Base-by-base conservation (phyloP, 2,888 invertebrate genomes). In the Cephonodes hylas region DNA sequence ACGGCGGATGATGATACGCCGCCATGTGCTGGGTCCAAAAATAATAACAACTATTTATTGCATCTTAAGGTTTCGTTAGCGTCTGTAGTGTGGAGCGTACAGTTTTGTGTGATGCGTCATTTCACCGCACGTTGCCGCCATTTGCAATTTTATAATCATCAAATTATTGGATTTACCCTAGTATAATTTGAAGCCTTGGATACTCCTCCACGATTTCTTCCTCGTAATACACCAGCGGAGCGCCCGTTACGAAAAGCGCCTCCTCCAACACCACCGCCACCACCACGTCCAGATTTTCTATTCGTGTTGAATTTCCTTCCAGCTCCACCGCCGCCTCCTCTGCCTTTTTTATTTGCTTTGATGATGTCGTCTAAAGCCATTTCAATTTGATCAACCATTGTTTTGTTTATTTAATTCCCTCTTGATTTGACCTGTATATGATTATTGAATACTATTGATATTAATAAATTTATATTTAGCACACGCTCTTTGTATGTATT, bases 301-400 rank as follows among this genome's bases (percentile, higher is more conserved):
- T 31, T 53, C 15, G 18, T 31, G 10, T 15, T 31, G 31, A 53
- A 53, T 31, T 53, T 91, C 73, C 91, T 89, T 83, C 89, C 93
- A 77, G 88, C 93, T 74, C 90, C 92, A 45, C 93, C 90, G 38
- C 94, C 90, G 38, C 94, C 94, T 57, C 94, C 93, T 70, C 95
- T 93, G 69, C 95, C 94, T 66, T 93, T 93, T 90, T 96, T 97
- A 75, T 94, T 96, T 80, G 95, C 95, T 93, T 97, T 98, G 78
- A 99, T 99, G 66, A 99, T 98, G 75, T 99, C 99, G 86, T 99
- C 99, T 74, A 99, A 94, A 81, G 98, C 98, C 97, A 99, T 97
- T 90, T 99, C 99, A 88, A 99, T 97, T 93, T 97, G 98, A 83
- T 98, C 97, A 78, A 96, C 96, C 97, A 98, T 97, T 89, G 10